phyloP scores from a whole-genome alignment of 2,888 invertebrate genomes.

The Acleris cristana region DNA sequence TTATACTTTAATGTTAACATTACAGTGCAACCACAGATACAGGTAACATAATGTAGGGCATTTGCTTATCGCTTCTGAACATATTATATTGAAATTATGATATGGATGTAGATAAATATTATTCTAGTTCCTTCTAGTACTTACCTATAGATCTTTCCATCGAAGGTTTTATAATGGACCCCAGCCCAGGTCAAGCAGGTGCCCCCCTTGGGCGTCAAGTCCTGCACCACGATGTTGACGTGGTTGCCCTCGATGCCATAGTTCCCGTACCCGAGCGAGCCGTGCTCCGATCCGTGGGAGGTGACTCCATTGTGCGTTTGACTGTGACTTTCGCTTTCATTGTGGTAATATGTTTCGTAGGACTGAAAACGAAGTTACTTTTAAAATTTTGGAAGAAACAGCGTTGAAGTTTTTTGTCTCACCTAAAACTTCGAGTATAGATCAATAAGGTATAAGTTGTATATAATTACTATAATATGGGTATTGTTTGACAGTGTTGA shows the following conservation, averaged over 20 bases:
- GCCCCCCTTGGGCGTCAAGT: constrained; percentile 84
- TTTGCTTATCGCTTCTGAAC: too few relatives aligned
- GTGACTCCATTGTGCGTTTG: constrained; percentile 32
- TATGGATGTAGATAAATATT: too few relatives aligned
- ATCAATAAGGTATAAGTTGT: too few relatives aligned
- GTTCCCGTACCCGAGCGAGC: constrained; percentile 39
- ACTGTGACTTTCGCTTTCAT: constrained; percentile 22
- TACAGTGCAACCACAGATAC: too few relatives aligned
- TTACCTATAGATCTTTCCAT: constrained; percentile 90
- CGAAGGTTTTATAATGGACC: constrained; percentile 92
- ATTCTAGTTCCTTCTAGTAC: neutral
- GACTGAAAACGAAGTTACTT: constrained; percentile 6
- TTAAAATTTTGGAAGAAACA: too few relatives aligned
- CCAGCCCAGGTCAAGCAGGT: constrained; percentile 92
- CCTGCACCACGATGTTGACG: constrained; percentile 61
- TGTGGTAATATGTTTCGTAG: constrained; percentile 30
- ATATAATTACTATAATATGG: too few relatives aligned
- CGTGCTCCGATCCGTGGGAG: constrained; percentile 37
- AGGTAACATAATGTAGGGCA: too few relatives aligned
- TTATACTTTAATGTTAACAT: too few relatives aligned
- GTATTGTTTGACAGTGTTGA: too few relatives aligned
- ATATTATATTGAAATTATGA: too few relatives aligned
- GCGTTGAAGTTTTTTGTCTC: too few relatives aligned
- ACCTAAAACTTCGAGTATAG: too few relatives aligned
- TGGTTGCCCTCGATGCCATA: constrained; percentile 41